Conservation (phyloP, 2,797 vertebrate genomes). For the Hemibagrus guttatus region DNA sequence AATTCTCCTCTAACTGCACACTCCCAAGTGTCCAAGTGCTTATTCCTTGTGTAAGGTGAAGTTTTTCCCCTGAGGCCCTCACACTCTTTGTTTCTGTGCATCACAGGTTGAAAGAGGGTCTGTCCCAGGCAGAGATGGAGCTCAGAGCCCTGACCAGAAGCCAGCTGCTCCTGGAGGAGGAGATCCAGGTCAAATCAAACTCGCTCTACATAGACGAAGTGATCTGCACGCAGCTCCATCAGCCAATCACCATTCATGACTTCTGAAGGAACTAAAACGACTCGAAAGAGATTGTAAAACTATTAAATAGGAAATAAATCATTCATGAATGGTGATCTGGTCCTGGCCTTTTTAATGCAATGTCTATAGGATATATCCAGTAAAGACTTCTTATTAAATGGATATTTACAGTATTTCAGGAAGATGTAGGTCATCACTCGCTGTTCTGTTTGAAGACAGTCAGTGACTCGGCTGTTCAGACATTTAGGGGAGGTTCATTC, state of each 20-base stretch:
- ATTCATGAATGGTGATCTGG: neutral
- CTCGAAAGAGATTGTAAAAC: neutral
- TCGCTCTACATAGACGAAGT: constrained; percentile 90
- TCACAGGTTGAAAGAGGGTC: constrained; percentile 74
- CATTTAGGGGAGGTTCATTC: too few species aligned
- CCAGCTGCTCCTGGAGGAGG: constrained; percentile 85
- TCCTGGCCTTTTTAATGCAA: neutral
- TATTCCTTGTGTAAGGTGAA: neutral
- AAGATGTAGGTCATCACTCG: too few species aligned
- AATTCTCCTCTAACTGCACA: too few species aligned
- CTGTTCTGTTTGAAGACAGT: too few species aligned
- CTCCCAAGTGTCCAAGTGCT: neutral
- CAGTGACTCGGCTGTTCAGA: too few species aligned
- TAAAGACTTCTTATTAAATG: neutral
- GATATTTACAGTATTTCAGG: too few species aligned
- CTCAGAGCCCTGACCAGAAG: constrained; percentile 75
- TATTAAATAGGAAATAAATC: neutral
- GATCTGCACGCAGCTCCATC: constrained; percentile 80
- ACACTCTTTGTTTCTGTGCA: neutral
- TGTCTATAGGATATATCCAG: neutral
- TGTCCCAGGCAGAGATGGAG: constrained; percentile 73
- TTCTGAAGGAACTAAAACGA: constrained; percentile 68
- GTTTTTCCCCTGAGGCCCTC: neutral
- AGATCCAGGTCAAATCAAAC: constrained; percentile 81
- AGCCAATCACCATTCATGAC: constrained; percentile 73